Percentiles rank a stretch among this genome's conserved stretches.
Evolutionary conservation across 2,797 vertebrate species (phyloP).

Genomic region (Trachurus trachurus): DNA sequence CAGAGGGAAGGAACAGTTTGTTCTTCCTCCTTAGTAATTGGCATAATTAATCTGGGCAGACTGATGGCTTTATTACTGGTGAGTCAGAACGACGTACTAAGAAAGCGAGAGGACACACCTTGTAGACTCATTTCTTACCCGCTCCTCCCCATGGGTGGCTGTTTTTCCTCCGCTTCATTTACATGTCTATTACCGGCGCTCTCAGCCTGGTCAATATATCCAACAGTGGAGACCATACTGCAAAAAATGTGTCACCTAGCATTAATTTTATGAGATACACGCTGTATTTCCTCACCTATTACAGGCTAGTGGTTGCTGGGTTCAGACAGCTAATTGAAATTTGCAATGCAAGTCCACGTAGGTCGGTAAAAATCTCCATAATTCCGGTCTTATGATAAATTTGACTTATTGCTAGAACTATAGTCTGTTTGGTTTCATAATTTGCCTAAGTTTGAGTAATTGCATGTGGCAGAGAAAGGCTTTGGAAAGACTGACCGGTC

Average conservation of each 20-base stretch:
- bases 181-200: neutral
- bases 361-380: neutral
- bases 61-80: conserved; percentile 58
- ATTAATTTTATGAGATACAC: neutral
- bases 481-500: neutral
- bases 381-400: neutral
- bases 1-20: conserved; percentile 54
- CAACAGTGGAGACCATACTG: neutral
- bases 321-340: neutral
- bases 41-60: conserved; percentile 68
- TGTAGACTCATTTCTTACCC: conserved; percentile 31
- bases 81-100: conserved; percentile 40
- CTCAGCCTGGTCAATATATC: neutral
- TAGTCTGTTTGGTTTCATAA: neutral
- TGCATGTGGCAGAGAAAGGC: neutral
- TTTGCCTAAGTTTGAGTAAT: neutral
- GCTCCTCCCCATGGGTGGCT: conserved; percentile 13
- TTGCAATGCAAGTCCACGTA: neutral
- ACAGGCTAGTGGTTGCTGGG: neutral
- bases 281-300: neutral
- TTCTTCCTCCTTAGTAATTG: conserved; percentile 66
- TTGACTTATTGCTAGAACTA: neutral
- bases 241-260: too few species aligned
- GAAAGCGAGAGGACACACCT: conserved; percentile 28
- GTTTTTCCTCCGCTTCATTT: conserved; percentile 19